Conservation (phyloP, 2,113 vertebrate species). For the Oostethus manadensis region DNA sequence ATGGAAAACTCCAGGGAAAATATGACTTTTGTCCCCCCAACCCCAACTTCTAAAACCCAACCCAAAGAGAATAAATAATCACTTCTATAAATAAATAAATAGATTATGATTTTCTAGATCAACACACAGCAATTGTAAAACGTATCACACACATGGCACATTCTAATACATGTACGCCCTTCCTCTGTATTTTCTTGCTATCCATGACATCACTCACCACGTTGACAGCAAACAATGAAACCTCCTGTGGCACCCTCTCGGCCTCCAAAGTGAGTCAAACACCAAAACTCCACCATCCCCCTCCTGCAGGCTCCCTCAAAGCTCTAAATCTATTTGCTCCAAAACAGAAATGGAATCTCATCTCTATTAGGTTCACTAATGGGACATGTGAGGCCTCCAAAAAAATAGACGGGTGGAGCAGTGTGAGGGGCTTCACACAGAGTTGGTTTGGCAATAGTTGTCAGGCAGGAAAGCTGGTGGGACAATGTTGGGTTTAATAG, state of each 20-base stretch:
- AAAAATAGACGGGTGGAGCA: constrained; percentile 7
- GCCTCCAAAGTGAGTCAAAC: constrained; percentile 7
- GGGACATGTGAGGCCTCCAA: constrained; percentile 18
- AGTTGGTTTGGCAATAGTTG: constrained; percentile 54
- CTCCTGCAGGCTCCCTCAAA: constrained; percentile 23
- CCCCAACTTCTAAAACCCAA: constrained; percentile 22
- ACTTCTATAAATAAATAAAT: constrained; percentile 56
- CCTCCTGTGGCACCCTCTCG: constrained; percentile 15
- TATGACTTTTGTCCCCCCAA: constrained; percentile 34
- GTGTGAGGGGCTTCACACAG: constrained; percentile 52
- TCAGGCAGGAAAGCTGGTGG: constrained; percentile 58
- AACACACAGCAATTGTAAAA: constrained; percentile 56
- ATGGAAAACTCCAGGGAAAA: constrained; percentile 58
- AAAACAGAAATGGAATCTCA: constrained; percentile 35
- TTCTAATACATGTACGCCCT: constrained; percentile 58
- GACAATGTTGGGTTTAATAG: constrained; percentile 73
- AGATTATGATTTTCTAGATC: constrained; percentile 46
- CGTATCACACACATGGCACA: constrained; percentile 62
- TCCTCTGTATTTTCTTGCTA: constrained; percentile 47
- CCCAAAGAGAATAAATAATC: constrained; percentile 45
- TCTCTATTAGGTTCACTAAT: constrained; percentile 11
- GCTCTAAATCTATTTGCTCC: constrained; percentile 27
- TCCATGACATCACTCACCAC: constrained; percentile 60
- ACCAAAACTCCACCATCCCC: constrained; percentile 7
- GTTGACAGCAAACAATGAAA: constrained; percentile 60